These are phyloP conservation scores for Trachelus tabidus DNA, from an alignment of 2,888 invertebrate genomes.

Conservation along the genomic window DNA sequence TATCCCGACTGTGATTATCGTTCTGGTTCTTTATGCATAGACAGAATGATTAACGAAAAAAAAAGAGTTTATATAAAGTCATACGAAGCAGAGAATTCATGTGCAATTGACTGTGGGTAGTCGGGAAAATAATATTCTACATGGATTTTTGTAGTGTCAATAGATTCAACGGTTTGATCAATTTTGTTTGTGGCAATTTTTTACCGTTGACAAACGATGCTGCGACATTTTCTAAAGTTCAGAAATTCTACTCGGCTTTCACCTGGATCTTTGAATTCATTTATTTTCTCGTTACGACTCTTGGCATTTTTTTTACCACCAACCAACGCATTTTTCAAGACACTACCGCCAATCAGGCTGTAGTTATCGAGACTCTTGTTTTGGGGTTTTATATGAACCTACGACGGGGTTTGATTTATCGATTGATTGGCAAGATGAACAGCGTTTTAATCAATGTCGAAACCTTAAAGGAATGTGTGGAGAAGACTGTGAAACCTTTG, in stretches of 20 bases:
- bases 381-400: conserved; percentile 29
- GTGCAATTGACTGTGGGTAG: too few relatives aligned
- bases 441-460: conserved; percentile 16
- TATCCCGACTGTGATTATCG: neutral
- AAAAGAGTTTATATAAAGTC: too few relatives aligned
- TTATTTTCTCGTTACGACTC: conserved; percentile 7
- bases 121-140: too few relatives aligned
- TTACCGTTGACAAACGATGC: conserved; percentile 28
- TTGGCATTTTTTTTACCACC: conserved; percentile 24
- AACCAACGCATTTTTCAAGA: conserved; percentile 25
- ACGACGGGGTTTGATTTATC: conserved; percentile 21
- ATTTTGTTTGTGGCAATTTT: conserved; percentile 37
- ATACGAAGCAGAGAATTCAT: too few relatives aligned
- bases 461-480: conserved; percentile 13
- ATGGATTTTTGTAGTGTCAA: conserved; percentile 38
- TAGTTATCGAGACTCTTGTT: conserved; percentile 28
- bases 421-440: conserved; percentile 33
- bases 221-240: neutral
- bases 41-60: too few relatives aligned
- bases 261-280: conserved; percentile 26
- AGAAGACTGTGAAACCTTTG: conserved; percentile 22
- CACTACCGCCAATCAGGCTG: conserved; percentile 26
- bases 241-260: conserved; percentile 22
- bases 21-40: neutral
- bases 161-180: conserved; percentile 31